A percentile compares a stretch with the other conserved stretches of the same genome.
Conservation (phyloP, 2,888 invertebrate species). For the Crematogaster levior region DNA sequence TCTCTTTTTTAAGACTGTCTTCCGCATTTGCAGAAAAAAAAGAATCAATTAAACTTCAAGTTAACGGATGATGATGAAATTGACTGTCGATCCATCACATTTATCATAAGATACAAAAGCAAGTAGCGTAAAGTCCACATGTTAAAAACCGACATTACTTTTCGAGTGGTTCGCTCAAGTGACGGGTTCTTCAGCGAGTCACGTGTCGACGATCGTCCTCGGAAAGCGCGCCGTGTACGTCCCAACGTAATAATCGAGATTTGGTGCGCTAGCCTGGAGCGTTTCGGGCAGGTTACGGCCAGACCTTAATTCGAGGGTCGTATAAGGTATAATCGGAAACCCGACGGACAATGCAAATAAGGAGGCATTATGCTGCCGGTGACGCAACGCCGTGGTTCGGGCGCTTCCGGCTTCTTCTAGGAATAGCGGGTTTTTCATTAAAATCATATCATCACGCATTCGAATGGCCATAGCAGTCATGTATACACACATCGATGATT, state of each 20-base stretch:
- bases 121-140: slow-evolving; percentile 29
- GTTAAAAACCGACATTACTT: slow-evolving; percentile 25
- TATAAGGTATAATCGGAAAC: slow-evolving; percentile 77
- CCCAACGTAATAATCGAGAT: slow-evolving; percentile 66
- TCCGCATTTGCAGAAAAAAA: neutral
- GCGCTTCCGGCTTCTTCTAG: slow-evolving; percentile 70
- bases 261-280: slow-evolving; percentile 69
- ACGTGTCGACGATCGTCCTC: slow-evolving; percentile 65
- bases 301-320: slow-evolving; percentile 76
- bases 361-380: slow-evolving; percentile 71
- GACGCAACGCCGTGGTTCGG: slow-evolving; percentile 70
- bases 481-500: slow-evolving; percentile 31
- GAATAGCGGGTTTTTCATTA: slow-evolving; percentile 58
- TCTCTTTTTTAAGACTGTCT: neutral
- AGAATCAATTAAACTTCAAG: neutral
- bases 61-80: slow-evolving; percentile 14
- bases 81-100: neutral
- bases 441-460: slow-evolving; percentile 51
- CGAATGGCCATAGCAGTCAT: slow-evolving; percentile 10
- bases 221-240: slow-evolving; percentile 57
- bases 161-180: neutral
- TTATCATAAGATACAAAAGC: slow-evolving; percentile 4
- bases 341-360: slow-evolving; percentile 77
- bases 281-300: slow-evolving; percentile 72
- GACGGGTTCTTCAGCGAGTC: slow-evolving; percentile 51